A percentile compares a stretch with the other conserved stretches of the same genome.
phyloP scores from a whole-genome alignment of 2,113 vertebrate species.

The Nycticebus coucang region DNA sequence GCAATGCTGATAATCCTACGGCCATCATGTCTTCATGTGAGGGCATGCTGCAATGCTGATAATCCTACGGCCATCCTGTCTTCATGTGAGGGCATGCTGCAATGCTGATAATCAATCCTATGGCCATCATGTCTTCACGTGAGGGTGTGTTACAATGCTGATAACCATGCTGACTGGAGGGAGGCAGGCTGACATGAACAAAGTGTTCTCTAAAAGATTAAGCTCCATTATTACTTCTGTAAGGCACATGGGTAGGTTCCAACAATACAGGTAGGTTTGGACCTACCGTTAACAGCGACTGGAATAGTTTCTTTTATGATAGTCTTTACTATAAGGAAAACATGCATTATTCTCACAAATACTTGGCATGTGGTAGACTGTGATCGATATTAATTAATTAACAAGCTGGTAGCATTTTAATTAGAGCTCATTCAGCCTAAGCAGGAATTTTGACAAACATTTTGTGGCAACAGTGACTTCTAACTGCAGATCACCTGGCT shows the following conservation, averaged over 20 bases:
- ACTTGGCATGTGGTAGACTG: neutral
- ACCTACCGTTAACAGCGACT: accelerated
- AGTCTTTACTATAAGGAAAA: neutral
- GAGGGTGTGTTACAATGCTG: too few species aligned
- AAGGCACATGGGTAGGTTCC: accelerated
- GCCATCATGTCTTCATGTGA: too few species aligned
- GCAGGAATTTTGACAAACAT: neutral
- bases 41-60: too few species aligned
- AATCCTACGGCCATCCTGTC: too few species aligned
- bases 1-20: too few species aligned
- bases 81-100: too few species aligned
- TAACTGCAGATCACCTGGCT: too few species aligned
- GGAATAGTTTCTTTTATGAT: neutral
- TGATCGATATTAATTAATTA: neutral
- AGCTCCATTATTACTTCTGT: neutral
- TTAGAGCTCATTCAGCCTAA: neutral
- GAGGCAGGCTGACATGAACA: too few species aligned
- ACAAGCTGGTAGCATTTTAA: neutral
- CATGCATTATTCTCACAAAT: neutral
- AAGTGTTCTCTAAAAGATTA: neutral
- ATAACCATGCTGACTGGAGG: too few species aligned
- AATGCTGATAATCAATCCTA: too few species aligned
- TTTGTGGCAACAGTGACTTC: too few species aligned
- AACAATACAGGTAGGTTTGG: neutral
- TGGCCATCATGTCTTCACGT: too few species aligned